These are phyloP conservation scores for Papilio gigon DNA, from an alignment of 2,888 invertebrate species.

Conservation along the genomic window DNA sequence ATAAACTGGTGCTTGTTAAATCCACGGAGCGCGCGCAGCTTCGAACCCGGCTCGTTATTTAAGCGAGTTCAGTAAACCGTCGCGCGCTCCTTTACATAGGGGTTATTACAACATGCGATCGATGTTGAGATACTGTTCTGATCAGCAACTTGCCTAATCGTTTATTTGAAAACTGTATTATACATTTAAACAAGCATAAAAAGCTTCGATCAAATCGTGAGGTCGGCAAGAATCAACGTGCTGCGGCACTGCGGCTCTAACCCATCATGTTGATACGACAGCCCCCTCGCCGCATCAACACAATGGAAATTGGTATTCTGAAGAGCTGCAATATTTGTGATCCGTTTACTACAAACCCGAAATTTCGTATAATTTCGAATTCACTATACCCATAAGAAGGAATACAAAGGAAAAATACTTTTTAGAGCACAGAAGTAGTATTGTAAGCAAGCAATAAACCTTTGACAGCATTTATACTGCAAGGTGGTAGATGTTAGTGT, in stretches of 20 bases:
- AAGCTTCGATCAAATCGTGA: not conserved
- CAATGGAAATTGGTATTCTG: not conserved
- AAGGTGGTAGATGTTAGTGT: conserved; percentile 22
- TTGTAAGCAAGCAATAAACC: conserved; percentile 17
- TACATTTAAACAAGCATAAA: not conserved
- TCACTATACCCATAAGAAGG: not conserved
- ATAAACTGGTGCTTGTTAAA: conserved; percentile 32
- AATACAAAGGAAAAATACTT: no score
- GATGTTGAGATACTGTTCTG: not conserved
- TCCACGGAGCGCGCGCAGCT: conserved; percentile 26
- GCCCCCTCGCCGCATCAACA: no score
- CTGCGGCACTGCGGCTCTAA: conserved; percentile 15
- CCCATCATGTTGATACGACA: conserved; percentile 6
- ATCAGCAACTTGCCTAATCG: not conserved
- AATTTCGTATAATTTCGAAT: not conserved
- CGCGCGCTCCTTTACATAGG: conserved; percentile 18
- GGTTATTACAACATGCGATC: conserved; percentile 15
- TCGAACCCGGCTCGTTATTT: conserved; percentile 24
- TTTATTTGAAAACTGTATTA: not conserved
- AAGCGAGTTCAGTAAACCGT: conserved; percentile 30
- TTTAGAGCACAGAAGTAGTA: not conserved
- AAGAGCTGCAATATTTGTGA: no score
- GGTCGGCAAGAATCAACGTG: not conserved
- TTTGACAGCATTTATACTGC: conserved; percentile 29
- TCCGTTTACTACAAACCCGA: no score